Evolutionary conservation across 2,888 invertebrate genomes (phyloP).

Genomic region (Sinohyriopsis cumingii): DNA sequence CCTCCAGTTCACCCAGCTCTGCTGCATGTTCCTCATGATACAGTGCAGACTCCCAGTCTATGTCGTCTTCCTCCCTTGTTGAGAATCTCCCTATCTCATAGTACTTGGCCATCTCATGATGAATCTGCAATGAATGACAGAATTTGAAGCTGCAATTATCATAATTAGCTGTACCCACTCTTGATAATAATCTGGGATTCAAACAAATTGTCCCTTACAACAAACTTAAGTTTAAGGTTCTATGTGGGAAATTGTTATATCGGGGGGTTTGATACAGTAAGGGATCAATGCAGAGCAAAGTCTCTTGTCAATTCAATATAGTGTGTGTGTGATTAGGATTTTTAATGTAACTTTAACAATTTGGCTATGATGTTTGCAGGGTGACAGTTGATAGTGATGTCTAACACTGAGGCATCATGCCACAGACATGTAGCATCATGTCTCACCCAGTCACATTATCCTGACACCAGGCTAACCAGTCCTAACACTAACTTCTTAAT

Average conservation of each 20-base stretch:
- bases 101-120: conserved; percentile 76
- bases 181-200: too few relatives aligned
- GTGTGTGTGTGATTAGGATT: too few relatives aligned
- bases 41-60: conserved; percentile 74
- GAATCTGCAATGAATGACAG: conserved; percentile 68
- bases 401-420: too few relatives aligned
- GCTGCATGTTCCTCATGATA: conserved; percentile 76
- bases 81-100: conserved; percentile 75
- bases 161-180: too few relatives aligned
- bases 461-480: too few relatives aligned
- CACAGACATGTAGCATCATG: too few relatives aligned
- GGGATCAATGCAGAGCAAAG: not conserved
- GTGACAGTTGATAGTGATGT: too few relatives aligned
- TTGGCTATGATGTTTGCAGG: too few relatives aligned
- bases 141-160: not conserved
- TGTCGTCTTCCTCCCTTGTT: conserved; percentile 56
- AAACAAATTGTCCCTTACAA: not conserved
- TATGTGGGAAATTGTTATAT: not conserved
- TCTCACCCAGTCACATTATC: too few relatives aligned
- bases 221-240: not conserved
- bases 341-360: too few relatives aligned
- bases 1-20: conserved; percentile 74
- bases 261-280: not conserved
- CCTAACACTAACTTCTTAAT: too few relatives aligned
- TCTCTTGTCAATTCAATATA: not conserved